Percentiles rank a stretch among this genome's conserved stretches.
phyloP scores from a whole-genome alignment of 2,113 vertebrate species.

The Cervus canadensis region DNA sequence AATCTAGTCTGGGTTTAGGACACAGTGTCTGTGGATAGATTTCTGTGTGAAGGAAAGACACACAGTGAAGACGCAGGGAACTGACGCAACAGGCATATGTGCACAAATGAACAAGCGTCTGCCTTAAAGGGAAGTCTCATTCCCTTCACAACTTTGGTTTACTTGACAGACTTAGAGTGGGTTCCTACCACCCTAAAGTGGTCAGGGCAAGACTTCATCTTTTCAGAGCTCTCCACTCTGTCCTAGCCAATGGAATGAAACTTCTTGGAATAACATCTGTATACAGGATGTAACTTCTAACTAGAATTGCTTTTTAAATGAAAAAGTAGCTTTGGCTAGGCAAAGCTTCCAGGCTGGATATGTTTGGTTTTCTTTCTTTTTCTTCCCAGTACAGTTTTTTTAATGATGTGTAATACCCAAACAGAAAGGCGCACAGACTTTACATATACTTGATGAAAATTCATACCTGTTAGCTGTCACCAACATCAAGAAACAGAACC shows the following conservation, averaged over 20 bases:
- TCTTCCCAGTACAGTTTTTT: neutral
- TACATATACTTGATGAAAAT: neutral
- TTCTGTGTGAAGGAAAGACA: too few relatives aligned
- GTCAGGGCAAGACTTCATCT: conserved; percentile 86
- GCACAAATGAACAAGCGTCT: rapidly evolving
- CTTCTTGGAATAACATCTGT: conserved; percentile 93
- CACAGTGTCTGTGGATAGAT: rapidly evolving
- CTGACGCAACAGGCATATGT: rapidly evolving
- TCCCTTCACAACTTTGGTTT: neutral
- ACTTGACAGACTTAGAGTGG: neutral
- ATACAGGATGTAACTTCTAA: conserved; percentile 85
- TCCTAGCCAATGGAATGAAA: conserved; percentile 90
- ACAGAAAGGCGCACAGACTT: neutral
- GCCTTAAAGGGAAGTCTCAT: neutral
- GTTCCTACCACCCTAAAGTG: neutral
- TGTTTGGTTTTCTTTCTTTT: neutral
- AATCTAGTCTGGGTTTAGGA: neutral
- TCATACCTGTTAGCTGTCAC: neutral
- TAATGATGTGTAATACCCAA: neutral
- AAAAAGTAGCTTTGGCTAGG: neutral
- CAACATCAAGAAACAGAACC: neutral
- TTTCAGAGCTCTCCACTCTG: conserved; percentile 84
- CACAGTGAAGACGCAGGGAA: too few relatives aligned
- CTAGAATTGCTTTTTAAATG: neutral
- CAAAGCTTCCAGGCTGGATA: neutral